Percentiles rank a stretch among this genome's conserved stretches.
phyloP scores from a whole-genome alignment of 2,113 vertebrate species.

The Indicator maculatus region DNA sequence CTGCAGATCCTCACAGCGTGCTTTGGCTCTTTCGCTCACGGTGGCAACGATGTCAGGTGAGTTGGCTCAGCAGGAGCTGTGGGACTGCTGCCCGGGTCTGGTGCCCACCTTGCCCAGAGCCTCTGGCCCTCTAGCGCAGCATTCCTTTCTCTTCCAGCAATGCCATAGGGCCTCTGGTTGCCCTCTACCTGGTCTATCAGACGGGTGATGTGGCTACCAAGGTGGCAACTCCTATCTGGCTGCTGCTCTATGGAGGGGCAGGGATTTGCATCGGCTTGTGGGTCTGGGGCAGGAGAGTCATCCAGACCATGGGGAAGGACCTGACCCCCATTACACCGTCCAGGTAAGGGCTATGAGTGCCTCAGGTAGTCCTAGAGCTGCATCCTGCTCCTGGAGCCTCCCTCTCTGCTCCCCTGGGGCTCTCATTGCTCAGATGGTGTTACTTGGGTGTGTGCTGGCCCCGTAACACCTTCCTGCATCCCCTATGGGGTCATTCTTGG shows the following conservation, averaged over 20 bases:
- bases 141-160: constrained; percentile 80
- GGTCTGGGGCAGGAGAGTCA: constrained; percentile 97
- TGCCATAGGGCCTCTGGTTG: constrained; percentile 93
- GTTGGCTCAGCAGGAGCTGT: not conserved
- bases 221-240: constrained; percentile 88
- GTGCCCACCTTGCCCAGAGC: not conserved
- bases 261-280: constrained; percentile 93
- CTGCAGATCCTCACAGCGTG: constrained; percentile 96
- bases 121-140: not conserved
- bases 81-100: not conserved
- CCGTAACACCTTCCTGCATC: fast-evolving
- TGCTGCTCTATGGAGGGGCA: constrained; percentile 90
- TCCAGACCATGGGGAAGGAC: constrained; percentile 97
- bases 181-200: constrained; percentile 88
- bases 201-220: constrained; percentile 79
- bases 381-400: not conserved
- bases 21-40: constrained; percentile 96
- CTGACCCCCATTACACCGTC: constrained; percentile 97
- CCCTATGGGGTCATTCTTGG: fast-evolving
- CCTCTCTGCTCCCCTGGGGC: fast-evolving
- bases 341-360: constrained; percentile 75
- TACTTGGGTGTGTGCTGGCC: fast-evolving
- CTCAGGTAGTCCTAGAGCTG: not conserved
- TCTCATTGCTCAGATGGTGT: not conserved
- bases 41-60: constrained; percentile 97